Percentiles rank a stretch among this genome's conserved stretches.
These are phyloP conservation scores for Sinocyclocheilus maitianheensis DNA, from an alignment of 2,113 vertebrate species.

Conservation along the genomic window DNA sequence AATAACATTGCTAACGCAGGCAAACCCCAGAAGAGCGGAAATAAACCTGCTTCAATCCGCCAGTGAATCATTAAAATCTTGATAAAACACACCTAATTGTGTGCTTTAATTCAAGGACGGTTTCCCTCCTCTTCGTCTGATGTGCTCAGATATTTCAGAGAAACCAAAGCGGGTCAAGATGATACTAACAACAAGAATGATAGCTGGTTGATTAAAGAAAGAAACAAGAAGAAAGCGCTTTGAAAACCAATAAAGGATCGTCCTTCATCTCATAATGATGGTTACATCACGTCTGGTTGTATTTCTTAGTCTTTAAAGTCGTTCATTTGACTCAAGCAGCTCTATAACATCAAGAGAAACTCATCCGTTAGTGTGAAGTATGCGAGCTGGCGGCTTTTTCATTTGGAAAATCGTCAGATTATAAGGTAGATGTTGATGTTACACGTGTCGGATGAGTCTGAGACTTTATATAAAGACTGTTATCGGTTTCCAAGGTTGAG, in stretches of 20 bases:
- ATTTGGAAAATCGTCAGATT: neutral
- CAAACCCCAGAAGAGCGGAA: neutral
- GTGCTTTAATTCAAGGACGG: conserved; percentile 4
- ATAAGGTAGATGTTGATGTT: neutral
- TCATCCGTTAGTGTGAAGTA: neutral
- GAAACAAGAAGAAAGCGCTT: neutral
- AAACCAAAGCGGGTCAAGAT: neutral
- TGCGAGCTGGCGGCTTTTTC: neutral
- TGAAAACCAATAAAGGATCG: neutral
- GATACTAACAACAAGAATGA: neutral
- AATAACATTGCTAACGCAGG: conserved; percentile 16
- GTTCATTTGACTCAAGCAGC: neutral
- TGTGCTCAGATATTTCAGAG: conserved; percentile 9
- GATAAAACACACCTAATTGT: conserved; percentile 15
- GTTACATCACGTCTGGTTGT: neutral
- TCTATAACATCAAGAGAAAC: neutral
- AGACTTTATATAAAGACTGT: neutral
- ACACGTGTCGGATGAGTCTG: neutral
- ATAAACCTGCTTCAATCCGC: neutral
- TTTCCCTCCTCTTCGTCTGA: neutral
- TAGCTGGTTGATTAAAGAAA: neutral
- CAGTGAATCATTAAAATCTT: conserved; percentile 11
- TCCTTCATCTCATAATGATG: neutral
- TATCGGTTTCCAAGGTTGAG: neutral
- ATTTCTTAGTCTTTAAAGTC: neutral